phyloP scores from a whole-genome alignment of 2,113 vertebrate species.

The Charina bottae region DNA sequence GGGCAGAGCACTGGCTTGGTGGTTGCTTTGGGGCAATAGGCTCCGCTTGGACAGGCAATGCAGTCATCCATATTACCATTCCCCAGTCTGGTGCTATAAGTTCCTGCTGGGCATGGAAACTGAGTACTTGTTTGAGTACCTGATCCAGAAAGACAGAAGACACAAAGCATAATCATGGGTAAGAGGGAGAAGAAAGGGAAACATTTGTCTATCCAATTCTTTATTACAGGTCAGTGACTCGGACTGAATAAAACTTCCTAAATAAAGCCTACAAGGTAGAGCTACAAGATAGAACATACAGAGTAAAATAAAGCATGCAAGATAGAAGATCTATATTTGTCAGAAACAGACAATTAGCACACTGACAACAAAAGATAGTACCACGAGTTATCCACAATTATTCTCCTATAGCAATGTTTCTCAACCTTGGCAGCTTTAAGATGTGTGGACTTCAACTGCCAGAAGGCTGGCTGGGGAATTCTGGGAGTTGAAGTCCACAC shows the following conservation, averaged over 20 bases:
- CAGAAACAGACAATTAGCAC: background rate
- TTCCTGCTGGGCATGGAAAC: conserved; percentile 84
- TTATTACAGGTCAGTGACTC: background rate
- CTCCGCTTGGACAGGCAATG: conserved; percentile 80
- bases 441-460: background rate
- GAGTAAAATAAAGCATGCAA: background rate
- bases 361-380: background rate
- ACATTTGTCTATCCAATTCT: background rate
- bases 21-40: conserved; percentile 81
- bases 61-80: conserved; percentile 77
- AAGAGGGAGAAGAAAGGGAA: background rate
- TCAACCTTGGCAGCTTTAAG: background rate
- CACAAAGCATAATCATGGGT: rapidly evolving
- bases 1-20: conserved; percentile 86
- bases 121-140: conserved; percentile 67
- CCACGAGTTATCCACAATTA: background rate
- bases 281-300: background rate
- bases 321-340: background rate
- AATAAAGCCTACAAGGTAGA: background rate
- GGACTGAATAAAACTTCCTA: background rate
- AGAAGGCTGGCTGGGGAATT: background rate
- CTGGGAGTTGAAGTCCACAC: background rate
- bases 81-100: conserved; percentile 79
- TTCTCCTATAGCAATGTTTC: background rate
- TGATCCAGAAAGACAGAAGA: conserved; percentile 28